Evolutionary conservation across 2,113 vertebrate species (phyloP), one percentile per base, ranked within the genome.

Genomic region (Lichenostomus cassidix): DNA sequence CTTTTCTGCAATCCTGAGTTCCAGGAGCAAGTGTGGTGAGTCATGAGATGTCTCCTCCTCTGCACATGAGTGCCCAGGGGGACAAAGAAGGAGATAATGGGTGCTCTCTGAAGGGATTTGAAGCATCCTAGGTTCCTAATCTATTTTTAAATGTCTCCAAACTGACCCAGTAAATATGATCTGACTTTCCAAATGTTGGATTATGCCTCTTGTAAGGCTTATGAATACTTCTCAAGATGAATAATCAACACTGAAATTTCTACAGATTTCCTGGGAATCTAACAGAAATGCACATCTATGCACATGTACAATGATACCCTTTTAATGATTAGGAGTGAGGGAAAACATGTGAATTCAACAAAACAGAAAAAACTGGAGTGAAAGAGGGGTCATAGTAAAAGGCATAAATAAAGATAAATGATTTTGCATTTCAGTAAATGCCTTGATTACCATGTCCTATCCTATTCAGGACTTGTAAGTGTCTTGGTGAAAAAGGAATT

Each of bases 1-100:
- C 87, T 97, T 96, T 96, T 81, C 83, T 81, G 64, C 35, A 42
- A 62, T 88, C 81, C 92, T 90, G 86, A 94, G 95, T 86, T 95
- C 90, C 88, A 95, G 86, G 53, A 97, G 63, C 2, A 44, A 95
- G 63, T 37, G 44, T 93, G 87, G 93, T 94, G 71, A 92, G 64
- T 95, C 90, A 71, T 20, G 55, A 49, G 64, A 89, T 3, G 2
- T n/a, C 73, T 73, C 46, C 62, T 91, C 56, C 76, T 80, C 46
- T 74, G 33, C 0, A 0, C 39, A 33, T 2, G 4, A 1, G 2
- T 63, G 44, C 27, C 21, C 20, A n/a, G 41, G 11, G 52, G 35
- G 33, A 78, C 35, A 77, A 74, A n/a, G 28, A 42, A 41, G 56
- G 39, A 71, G 27, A 18, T 52, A 84, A 44, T 20, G 70, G 56